Evolutionary conservation across 1,140 invertebrate species (phyloP).

Genomic region (Agrypnia vestita): DNA sequence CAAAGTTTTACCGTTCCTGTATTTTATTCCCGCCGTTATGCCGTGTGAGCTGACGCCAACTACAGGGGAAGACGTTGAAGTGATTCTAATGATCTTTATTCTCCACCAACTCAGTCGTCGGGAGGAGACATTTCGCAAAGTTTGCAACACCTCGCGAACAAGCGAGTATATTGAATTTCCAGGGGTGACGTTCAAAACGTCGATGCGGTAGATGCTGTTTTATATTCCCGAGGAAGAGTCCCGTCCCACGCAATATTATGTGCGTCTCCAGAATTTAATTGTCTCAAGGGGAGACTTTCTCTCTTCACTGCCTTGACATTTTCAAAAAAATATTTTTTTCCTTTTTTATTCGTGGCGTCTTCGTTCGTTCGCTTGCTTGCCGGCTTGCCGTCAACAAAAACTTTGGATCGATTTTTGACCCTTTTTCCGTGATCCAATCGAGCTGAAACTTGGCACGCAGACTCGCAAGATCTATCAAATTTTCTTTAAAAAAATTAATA

Average conservation of each 20-base stretch:
- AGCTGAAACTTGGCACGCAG: no score
- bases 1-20: slow-evolving; percentile 4
- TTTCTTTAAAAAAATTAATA: no score
- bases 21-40: neutral
- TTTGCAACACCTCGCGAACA: neutral
- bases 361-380: no score
- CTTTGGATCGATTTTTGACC: no score
- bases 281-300: neutral
- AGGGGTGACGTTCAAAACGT: neutral
- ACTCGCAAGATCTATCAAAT: no score
- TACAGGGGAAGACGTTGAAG: neutral
- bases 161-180: neutral
- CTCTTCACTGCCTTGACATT: no score
- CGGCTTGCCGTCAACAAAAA: no score
- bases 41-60: slow-evolving; percentile 13
- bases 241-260: neutral
- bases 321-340: no score
- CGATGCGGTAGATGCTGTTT: neutral
- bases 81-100: slow-evolving; percentile 39
- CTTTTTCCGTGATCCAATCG: no score
- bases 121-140: neutral
- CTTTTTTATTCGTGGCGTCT: no score
- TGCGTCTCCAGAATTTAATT: neutral
- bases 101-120: neutral
- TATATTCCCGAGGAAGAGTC: neutral